phyloP scores from a whole-genome alignment of 1,140 invertebrate species.

The Diplogasteroides magnus region DNA sequence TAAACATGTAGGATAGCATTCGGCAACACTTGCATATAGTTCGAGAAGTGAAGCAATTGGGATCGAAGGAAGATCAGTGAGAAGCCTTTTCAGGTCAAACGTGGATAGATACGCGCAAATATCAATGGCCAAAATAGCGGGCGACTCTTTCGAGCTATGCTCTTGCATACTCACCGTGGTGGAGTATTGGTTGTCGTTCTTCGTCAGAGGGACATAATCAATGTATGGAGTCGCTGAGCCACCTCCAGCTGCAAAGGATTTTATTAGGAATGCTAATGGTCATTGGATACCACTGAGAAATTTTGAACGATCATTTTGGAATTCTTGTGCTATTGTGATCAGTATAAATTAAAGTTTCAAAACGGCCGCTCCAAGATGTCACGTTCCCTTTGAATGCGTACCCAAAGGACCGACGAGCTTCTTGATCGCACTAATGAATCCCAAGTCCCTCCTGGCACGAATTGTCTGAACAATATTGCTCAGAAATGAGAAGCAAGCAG shows the following conservation, averaged over 20 bases:
- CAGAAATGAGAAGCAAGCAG: too few relatives aligned
- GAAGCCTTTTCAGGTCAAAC: too few relatives aligned
- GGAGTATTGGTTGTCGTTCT: slow-evolving; percentile 48
- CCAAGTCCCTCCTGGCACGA: too few relatives aligned
- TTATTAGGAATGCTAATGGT: slow-evolving; percentile 2
- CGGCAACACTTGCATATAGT: too few relatives aligned
- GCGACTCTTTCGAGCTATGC: slow-evolving; percentile 13
- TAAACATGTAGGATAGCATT: too few relatives aligned
- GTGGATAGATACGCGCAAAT: too few relatives aligned
- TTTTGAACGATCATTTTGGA: not conserved
- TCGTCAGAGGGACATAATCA: slow-evolving; percentile 55
- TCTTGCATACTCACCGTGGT: slow-evolving; percentile 27
- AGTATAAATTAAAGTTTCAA: not conserved
- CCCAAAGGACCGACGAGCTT: too few relatives aligned
- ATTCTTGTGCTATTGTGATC: not conserved
- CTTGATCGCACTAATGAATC: too few relatives aligned
- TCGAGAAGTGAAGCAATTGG: too few relatives aligned
- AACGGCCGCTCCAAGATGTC: not conserved
- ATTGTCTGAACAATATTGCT: too few relatives aligned
- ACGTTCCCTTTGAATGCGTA: not conserved
- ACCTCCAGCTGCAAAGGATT: not conserved
- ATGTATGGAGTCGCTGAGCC: slow-evolving; percentile 5
- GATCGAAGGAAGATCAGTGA: too few relatives aligned
- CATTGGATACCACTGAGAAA: not conserved
- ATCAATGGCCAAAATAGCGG: not conserved